phyloP scores from a whole-genome alignment of 1,140 invertebrate species.

The Calycopis cecrops region DNA sequence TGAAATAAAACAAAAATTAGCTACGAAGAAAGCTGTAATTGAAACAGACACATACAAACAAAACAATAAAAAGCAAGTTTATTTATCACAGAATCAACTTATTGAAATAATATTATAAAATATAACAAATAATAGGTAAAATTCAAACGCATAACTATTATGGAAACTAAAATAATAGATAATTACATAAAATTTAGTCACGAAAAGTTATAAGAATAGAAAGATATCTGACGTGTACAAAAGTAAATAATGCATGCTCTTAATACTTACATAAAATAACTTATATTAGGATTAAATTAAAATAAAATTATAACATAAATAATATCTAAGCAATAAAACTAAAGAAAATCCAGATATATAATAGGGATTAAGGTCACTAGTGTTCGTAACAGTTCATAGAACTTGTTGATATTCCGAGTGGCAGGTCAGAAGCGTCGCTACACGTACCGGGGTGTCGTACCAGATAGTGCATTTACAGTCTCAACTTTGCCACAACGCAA shows the following conservation, averaged over 20 bases:
- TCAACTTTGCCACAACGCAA: slow-evolving; percentile 78
- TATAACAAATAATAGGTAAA: slow-evolving; percentile 4
- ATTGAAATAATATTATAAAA: slow-evolving; percentile 4
- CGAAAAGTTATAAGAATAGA: not conserved
- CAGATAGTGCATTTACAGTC: slow-evolving; percentile 99
- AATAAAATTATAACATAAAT: slow-evolving; percentile 6
- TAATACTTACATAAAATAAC: too few relatives aligned
- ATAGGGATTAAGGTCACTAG: slow-evolving; percentile 9
- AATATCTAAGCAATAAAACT: slow-evolving; percentile 22
- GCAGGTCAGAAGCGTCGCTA: slow-evolving; percentile 55
- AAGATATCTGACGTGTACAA: slow-evolving; percentile 3
- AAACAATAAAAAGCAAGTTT: slow-evolving; percentile 5
- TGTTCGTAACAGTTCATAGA: slow-evolving; percentile 41
- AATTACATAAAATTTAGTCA: too few relatives aligned
- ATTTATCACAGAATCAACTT: slow-evolving; percentile 12
- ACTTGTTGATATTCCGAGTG: slow-evolving; percentile 37
- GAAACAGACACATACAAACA: slow-evolving; percentile 14
- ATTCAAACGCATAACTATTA: too few relatives aligned
- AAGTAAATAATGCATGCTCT: slow-evolving; percentile 2
- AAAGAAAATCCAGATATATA: slow-evolving; percentile 17
- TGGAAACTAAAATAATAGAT: too few relatives aligned
- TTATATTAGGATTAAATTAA: too few relatives aligned
- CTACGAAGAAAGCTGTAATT: slow-evolving; percentile 17
- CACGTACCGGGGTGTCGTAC: slow-evolving; percentile 92
- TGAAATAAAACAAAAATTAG: slow-evolving; percentile 22